Conservation (phyloP, 1,140 invertebrate genomes). For the Lordiphosa collinella region DNA sequence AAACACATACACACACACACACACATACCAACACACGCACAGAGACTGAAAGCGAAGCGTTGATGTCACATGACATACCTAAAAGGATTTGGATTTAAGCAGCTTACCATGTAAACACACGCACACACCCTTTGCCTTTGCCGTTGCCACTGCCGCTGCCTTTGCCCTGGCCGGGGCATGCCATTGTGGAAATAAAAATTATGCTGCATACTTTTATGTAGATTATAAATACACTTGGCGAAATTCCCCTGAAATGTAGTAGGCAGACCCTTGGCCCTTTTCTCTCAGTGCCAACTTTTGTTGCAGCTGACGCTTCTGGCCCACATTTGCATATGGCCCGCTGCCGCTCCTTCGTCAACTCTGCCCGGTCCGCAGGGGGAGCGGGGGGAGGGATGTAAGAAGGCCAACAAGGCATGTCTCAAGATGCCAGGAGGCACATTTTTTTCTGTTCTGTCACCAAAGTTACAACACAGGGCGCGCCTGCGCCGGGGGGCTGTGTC, state of each 20-base stretch:
- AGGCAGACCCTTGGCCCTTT: conserved; percentile 1
- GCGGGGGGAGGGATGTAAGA: no score
- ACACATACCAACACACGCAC: conserved; percentile 10
- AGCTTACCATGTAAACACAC: conserved; percentile 66
- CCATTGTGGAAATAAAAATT: conserved; percentile 21
- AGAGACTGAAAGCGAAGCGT: conserved; percentile 18
- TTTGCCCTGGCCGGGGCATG: background rate
- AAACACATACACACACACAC: background rate
- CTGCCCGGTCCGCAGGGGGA: background rate
- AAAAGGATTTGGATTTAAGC: conserved; percentile 72
- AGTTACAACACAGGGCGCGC: conserved; percentile 27
- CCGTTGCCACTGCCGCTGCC: no score
- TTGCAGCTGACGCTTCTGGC: conserved; percentile 50
- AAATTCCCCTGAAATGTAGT: background rate
- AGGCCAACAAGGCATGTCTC: no score
- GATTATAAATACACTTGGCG: conserved; percentile 41
- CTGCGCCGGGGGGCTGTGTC: conserved; percentile 35
- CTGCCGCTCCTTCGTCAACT: no score
- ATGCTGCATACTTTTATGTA: conserved; percentile 70
- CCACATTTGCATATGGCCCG: conserved; percentile 51
- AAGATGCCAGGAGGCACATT: conserved; percentile 1
- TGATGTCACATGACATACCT: conserved; percentile 67
- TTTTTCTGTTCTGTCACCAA: no score
- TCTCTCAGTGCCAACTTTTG: conserved; percentile 9
- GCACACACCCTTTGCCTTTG: conserved; percentile 13